Percentiles rank a stretch among this genome's conserved stretches.
Conservation (phyloP, 2,888 invertebrate genomes). For the Coleophora flavipennella region DNA sequence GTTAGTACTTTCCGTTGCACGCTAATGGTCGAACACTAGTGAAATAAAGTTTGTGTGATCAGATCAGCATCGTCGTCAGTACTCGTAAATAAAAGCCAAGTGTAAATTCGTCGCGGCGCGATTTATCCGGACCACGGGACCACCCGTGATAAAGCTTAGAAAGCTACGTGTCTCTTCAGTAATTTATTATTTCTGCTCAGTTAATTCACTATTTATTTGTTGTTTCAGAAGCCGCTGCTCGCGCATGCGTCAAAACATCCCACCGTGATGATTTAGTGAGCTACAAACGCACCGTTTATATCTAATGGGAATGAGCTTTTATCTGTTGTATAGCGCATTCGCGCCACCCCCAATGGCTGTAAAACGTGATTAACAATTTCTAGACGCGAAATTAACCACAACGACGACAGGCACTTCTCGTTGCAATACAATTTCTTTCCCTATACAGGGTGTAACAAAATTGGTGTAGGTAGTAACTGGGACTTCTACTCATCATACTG, state of each 20-base stretch:
- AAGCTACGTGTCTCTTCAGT: slow-evolving; percentile 53
- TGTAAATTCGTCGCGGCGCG: slow-evolving; percentile 11
- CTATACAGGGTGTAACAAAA: no score
- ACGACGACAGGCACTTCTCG: no score
- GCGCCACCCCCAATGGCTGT: slow-evolving; percentile 8
- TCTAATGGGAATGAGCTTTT: slow-evolving; percentile 66
- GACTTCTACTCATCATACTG: no score
- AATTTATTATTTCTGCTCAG: slow-evolving; percentile 65
- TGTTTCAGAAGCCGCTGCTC: slow-evolving; percentile 56
- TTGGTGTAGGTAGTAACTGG: no score
- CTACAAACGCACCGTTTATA: slow-evolving; percentile 64
- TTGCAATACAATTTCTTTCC: no score
- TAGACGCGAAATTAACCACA: neutral
- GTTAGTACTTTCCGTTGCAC: no score
- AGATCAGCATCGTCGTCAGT: no score
- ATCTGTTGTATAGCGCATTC: slow-evolving; percentile 55
- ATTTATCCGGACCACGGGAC: slow-evolving; percentile 44
- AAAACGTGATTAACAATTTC: neutral
- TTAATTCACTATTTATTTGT: slow-evolving; percentile 71
- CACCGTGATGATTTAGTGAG: slow-evolving; percentile 61
- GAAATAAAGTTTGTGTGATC: no score
- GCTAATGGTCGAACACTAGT: no score
- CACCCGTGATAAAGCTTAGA: slow-evolving; percentile 57
- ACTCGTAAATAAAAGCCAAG: no score
- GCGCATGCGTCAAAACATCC: slow-evolving; percentile 63